Conservation (phyloP, 2,888 invertebrate species). For the Synergus laeviventris region DNA sequence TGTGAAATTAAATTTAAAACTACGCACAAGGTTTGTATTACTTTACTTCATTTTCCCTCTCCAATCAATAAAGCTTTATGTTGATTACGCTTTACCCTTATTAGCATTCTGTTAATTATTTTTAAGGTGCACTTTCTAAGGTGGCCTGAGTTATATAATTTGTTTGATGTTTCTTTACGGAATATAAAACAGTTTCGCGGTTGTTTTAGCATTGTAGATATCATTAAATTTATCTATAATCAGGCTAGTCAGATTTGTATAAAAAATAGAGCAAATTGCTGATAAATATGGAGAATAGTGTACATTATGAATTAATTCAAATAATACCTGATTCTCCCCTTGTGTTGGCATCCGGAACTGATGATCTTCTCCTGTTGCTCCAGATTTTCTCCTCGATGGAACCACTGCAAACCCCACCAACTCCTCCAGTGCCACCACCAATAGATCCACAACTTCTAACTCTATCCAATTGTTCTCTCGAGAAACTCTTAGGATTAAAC, state of each 20-base stretch:
- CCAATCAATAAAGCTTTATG: not conserved
- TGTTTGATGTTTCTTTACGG: conserved; percentile 1
- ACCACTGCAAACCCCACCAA: conserved; percentile 77
- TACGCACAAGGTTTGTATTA: not conserved
- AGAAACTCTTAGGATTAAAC: conserved; percentile 87
- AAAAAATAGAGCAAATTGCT: not conserved
- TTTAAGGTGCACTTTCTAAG: conserved; percentile 14
- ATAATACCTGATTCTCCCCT: conserved; percentile 71
- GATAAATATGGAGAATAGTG: not conserved
- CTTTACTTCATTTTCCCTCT: not conserved
- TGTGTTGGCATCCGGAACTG: conserved; percentile 73
- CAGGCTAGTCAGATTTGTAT: not conserved
- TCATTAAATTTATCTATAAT: not conserved
- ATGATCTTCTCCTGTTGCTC: conserved; percentile 73
- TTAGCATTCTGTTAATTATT: not conserved
- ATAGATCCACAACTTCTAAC: conserved; percentile 90
- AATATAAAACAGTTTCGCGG: not conserved
- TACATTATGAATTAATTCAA: not conserved
- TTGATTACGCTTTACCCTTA: conserved; percentile 8
- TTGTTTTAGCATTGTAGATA: not conserved
- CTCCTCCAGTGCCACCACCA: conserved; percentile 82
- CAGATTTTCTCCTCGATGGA: conserved; percentile 74
- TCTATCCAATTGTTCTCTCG: conserved; percentile 85
- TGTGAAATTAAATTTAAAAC: conserved; percentile 1
- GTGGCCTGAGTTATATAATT: not conserved